Base-by-base conservation (phyloP, 64 coral and sea anemone species). In the Porites australiensis region DNA sequence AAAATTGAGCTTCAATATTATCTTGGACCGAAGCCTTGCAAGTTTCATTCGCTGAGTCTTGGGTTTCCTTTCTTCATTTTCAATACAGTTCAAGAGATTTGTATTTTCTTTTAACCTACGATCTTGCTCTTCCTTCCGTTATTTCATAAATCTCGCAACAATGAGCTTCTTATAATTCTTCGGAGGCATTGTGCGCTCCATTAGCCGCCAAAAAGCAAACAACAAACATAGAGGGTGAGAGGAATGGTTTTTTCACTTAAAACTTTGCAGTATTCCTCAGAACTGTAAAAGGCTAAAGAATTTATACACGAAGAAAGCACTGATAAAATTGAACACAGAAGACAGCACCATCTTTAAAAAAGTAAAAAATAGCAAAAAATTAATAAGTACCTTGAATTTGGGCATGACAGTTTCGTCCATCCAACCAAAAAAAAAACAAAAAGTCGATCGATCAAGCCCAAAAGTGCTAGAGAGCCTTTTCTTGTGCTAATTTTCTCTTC, bases 101-200 rank as follows among this genome's bases (percentile, higher is more conserved):
- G 48, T 51, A 77, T 77, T 77, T 77, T 77, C 48, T 47, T 50
- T 77, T 77, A 51, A 77, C 4, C 2, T 7, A 77, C 74, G 48
- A 77, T 52, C 74, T 77, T 77, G 74, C 74, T 77, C 74, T 77
- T 77, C 74, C 74, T 77, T 77, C 43, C 74, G 45, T 77, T 50
- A 45, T 77, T 77, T 77, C 74, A 77, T 77, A 21, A 44, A 51
- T 77, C 74, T 77, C 51, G 45, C 74, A 51, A 77, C 74, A 77
- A 50, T 49, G 48, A 77, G 51, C 74, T 47, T 44, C 74, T 19
- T 52, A 46, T 53, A 49, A 52, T 77, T 77, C 74, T 77, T 77
- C 13, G 48, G 74, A 77, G 74, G 74, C 49, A 77, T 77, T 13
- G 74, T 53, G 48, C 27, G 27, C 27, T 37, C 27, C 0, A 37